phyloP scores from a whole-genome alignment of 2,888 invertebrate genomes.

The Megaustenia siamemsis region DNA sequence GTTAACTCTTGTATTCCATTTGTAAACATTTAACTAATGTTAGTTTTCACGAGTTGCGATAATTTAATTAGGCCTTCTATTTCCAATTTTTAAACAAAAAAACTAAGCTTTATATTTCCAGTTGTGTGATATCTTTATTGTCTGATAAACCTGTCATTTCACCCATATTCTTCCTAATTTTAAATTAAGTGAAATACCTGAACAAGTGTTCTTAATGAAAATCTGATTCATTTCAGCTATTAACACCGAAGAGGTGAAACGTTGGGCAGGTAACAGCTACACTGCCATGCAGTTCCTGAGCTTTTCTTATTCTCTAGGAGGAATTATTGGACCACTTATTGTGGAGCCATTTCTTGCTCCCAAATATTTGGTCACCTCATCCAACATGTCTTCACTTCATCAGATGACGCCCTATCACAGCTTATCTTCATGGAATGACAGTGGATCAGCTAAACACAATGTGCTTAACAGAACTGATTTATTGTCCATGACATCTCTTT shows the following conservation, averaged over 20 bases:
- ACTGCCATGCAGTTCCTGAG: constrained; percentile 51
- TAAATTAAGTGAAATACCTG: too few relatives aligned
- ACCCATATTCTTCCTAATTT: too few relatives aligned
- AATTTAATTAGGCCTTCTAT: too few relatives aligned
- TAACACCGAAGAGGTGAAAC: constrained; percentile 38
- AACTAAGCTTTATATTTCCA: not conserved
- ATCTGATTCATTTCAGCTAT: constrained; percentile 11
- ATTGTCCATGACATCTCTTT: not conserved
- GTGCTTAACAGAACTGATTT: not conserved
- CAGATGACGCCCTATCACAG: not conserved
- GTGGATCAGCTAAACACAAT: not conserved
- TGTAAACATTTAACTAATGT: too few relatives aligned
- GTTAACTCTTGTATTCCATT: too few relatives aligned
- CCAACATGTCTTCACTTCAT: not conserved
- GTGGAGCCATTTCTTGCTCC: constrained; percentile 42
- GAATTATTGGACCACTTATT: constrained; percentile 43
- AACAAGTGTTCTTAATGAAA: too few relatives aligned
- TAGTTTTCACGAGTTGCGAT: too few relatives aligned
- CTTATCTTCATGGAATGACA: not conserved
- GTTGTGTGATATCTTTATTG: too few relatives aligned
- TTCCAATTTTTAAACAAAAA: too few relatives aligned
- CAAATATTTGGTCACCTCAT: not conserved
- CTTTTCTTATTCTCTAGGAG: constrained; percentile 44
- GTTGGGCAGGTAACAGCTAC: constrained; percentile 42
- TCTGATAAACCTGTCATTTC: too few relatives aligned